Percentiles rank a stretch among this genome's conserved stretches.
phyloP scores from a whole-genome alignment of 2,797 vertebrate species.

The Kryptopterus vitreolus region DNA sequence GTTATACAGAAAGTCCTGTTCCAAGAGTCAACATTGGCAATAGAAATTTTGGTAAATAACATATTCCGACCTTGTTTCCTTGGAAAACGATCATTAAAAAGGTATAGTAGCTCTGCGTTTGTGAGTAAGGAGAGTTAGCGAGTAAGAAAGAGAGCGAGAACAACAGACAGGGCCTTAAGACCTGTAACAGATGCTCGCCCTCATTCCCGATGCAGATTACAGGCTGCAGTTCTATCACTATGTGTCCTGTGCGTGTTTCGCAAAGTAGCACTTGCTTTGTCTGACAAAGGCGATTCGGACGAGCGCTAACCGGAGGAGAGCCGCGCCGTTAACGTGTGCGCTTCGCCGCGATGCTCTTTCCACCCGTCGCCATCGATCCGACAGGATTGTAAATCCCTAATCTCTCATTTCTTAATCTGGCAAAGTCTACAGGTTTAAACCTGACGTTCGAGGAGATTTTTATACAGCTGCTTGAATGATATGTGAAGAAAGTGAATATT shows the following conservation, averaged over 20 bases:
- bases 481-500: not conserved
- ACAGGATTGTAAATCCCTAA: constrained; percentile 7
- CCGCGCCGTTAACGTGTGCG: constrained; percentile 63
- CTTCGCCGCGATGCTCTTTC: constrained; percentile 7
- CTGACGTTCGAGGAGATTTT: not conserved
- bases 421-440: not conserved
- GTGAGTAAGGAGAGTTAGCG: not conserved
- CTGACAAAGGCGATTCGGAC: constrained; percentile 24
- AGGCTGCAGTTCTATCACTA: constrained; percentile 30
- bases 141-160: not conserved
- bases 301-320: constrained; percentile 71
- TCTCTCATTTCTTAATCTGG: constrained; percentile 11
- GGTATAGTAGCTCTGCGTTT: not conserved
- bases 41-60: not conserved
- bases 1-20: not conserved
- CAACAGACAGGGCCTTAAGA: constrained; percentile 9
- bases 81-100: not conserved
- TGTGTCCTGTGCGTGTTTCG: not conserved
- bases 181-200: constrained; percentile 41
- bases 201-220: constrained; percentile 51
- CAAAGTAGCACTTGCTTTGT: constrained; percentile 21
- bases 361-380: not conserved
- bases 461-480: not conserved
- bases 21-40: not conserved
- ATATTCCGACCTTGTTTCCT: not conserved